These are phyloP conservation scores for Mesorhabditis spiculigera DNA, from an alignment of 2,888 invertebrate species.

Conservation along the genomic window DNA sequence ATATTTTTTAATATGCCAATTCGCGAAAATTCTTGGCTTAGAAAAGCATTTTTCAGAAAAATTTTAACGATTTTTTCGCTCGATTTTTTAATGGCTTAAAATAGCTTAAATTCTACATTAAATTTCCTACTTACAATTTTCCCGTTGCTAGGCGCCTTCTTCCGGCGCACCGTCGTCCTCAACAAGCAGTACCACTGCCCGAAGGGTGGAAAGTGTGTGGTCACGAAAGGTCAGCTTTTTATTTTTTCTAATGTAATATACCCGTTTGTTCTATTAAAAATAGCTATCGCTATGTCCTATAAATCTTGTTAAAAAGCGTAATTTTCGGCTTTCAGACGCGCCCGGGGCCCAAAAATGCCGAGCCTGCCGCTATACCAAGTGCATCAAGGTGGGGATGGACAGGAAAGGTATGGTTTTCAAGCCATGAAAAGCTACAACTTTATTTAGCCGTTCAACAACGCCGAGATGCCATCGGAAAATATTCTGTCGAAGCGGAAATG, in stretches of 20 bases:
- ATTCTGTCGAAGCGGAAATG: slow-evolving; percentile 31
- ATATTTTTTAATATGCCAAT: background rate
- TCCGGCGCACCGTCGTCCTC: slow-evolving; percentile 48
- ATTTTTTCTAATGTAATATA: slow-evolving; percentile 14
- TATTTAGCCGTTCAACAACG: slow-evolving; percentile 49
- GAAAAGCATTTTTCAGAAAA: no score
- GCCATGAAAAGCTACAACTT: background rate
- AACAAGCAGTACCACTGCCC: slow-evolving; percentile 45
- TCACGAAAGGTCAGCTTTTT: slow-evolving; percentile 38
- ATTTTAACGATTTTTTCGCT: no score
- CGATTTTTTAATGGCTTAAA: no score
- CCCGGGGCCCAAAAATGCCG: slow-evolving; percentile 44
- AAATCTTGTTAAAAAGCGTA: slow-evolving; percentile 4
- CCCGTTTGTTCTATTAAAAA: slow-evolving; percentile 9
- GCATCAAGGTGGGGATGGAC: slow-evolving; percentile 48
- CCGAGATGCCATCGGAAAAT: slow-evolving; percentile 52
- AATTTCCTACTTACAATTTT: no score
- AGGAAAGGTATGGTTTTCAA: background rate
- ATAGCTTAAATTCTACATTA: no score
- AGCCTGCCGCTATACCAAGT: slow-evolving; percentile 50
- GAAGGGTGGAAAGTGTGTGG: slow-evolving; percentile 37
- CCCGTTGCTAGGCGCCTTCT: slow-evolving; percentile 23
- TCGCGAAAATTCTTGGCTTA: no score
- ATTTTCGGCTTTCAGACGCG: slow-evolving; percentile 29
- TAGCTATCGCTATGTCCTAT: no score